These are phyloP conservation scores for Panthera leo DNA, from an alignment of 2,113 vertebrate genomes.

Conservation along the genomic window DNA sequence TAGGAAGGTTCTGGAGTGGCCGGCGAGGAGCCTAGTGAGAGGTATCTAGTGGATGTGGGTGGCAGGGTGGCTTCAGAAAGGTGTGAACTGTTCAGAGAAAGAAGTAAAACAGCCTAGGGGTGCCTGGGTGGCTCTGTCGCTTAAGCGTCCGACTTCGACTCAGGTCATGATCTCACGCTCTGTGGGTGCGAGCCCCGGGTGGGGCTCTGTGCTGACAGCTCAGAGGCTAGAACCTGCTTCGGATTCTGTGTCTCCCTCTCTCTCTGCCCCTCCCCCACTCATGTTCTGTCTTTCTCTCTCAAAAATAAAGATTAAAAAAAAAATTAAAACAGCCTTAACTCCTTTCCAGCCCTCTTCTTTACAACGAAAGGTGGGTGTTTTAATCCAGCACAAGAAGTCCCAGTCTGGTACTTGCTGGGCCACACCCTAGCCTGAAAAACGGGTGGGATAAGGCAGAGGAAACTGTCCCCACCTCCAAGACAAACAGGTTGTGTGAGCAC, in stretches of 20 bases:
- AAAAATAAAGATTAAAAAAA: too few relatives aligned
- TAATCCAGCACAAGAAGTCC: not conserved
- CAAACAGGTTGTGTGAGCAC: not conserved
- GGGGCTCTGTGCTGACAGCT: too few relatives aligned
- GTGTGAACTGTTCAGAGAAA: not conserved
- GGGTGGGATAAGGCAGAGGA: not conserved
- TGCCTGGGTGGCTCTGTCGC: too few relatives aligned
- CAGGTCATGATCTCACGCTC: too few relatives aligned
- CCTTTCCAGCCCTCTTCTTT: not conserved
- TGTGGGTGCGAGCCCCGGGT: too few relatives aligned
- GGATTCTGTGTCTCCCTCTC: too few relatives aligned
- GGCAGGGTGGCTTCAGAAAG: not conserved
- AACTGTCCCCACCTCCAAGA: not conserved
- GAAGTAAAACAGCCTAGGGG: too few relatives aligned
- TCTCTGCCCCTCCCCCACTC: too few relatives aligned
- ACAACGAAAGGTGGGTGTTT: not conserved
- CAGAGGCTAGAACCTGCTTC: too few relatives aligned
- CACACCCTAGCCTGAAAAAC: not conserved
- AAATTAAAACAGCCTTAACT: not conserved
- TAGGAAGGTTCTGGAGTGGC: not conserved
- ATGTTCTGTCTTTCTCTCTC: too few relatives aligned
- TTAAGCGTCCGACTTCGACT: too few relatives aligned
- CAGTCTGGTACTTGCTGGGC: not conserved
- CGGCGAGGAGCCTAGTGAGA: not conserved
- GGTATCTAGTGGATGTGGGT: not conserved